Percentiles rank a stretch among this genome's conserved stretches.
Conservation (phyloP, 2,888 invertebrate species). For the Anagyrus pseudococci region DNA sequence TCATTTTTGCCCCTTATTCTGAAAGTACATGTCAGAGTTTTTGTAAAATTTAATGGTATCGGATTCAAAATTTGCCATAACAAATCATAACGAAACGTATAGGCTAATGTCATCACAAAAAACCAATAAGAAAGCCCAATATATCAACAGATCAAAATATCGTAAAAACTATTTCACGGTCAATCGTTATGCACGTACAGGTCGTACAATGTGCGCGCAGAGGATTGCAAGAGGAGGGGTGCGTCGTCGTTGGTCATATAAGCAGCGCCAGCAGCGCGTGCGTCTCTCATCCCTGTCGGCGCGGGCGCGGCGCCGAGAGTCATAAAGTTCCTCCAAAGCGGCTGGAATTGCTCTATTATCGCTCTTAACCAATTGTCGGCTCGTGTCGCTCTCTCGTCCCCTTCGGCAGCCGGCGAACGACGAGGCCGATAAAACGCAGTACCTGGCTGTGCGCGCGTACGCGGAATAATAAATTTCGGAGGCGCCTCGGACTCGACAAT, state of each 20-base stretch:
- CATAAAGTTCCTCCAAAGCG: constrained; percentile 50
- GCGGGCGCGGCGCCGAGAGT: constrained; percentile 40
- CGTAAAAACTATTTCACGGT: constrained; percentile 35
- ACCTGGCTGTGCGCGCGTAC: background rate
- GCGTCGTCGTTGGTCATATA: constrained; percentile 28
- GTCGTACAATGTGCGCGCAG: too few relatives aligned
- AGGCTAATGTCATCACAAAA: too few relatives aligned
- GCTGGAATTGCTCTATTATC: constrained; percentile 50
- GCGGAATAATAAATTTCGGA: constrained; percentile 31
- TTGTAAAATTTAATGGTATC: too few relatives aligned
- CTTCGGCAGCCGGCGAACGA: background rate
- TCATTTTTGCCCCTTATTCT: too few relatives aligned
- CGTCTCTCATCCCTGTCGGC: constrained; percentile 40
- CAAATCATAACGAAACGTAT: too few relatives aligned
- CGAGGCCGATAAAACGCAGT: background rate
- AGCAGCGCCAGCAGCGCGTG: constrained; percentile 21
- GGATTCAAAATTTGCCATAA: too few relatives aligned
- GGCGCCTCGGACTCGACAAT: constrained; percentile 28
- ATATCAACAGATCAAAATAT: too few relatives aligned
- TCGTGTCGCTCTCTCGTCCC: constrained; percentile 35
- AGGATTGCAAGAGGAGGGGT: background rate
- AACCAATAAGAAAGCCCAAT: too few relatives aligned
- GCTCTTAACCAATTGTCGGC: constrained; percentile 49
- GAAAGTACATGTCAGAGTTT: too few relatives aligned
- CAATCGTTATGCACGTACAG: too few relatives aligned